Evolutionary conservation across 1,140 invertebrate genomes (phyloP).

Genomic region (Euwallacea fornicatus): DNA sequence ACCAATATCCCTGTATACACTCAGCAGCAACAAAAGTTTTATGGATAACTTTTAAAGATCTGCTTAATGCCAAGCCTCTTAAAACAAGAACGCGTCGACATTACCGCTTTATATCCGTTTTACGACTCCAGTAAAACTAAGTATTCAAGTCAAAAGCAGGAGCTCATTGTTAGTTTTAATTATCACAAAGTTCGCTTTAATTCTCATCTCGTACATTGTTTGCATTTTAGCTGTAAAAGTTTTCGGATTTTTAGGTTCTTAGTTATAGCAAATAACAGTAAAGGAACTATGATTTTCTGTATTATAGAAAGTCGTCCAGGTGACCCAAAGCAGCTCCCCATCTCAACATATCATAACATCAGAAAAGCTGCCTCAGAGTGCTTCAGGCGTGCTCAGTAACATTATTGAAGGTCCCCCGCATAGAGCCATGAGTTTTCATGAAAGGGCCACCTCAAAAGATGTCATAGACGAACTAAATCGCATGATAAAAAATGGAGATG

Average conservation of each 20-base stretch:
- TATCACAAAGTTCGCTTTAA: not conserved
- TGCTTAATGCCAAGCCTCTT: not conserved
- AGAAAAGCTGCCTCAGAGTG: slow-evolving; percentile 46
- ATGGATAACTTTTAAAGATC: too few relatives aligned
- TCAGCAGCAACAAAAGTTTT: too few relatives aligned
- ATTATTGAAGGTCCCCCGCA: slow-evolving; percentile 55
- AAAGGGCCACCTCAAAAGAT: slow-evolving; percentile 71
- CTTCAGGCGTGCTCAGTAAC: slow-evolving; percentile 51
- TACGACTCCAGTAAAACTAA: not conserved
- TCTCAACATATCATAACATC: slow-evolving; percentile 47
- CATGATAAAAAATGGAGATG: slow-evolving; percentile 67
- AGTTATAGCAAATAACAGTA: too few relatives aligned
- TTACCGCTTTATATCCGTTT: not conserved
- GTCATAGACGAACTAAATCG: slow-evolving; percentile 75
- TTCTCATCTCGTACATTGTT: too few relatives aligned
- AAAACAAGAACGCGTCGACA: not conserved
- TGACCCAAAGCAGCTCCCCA: slow-evolving; percentile 34
- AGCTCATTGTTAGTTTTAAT: not conserved
- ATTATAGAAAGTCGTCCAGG: slow-evolving; percentile 43
- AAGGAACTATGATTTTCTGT: too few relatives aligned
- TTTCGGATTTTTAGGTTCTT: too few relatives aligned
- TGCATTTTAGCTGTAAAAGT: too few relatives aligned
- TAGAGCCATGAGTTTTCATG: slow-evolving; percentile 65
- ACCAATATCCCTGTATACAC: too few relatives aligned
- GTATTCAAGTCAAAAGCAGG: not conserved